phyloP scores from a whole-genome alignment of 2,113 vertebrate species.

The Rhipidura dahli region DNA sequence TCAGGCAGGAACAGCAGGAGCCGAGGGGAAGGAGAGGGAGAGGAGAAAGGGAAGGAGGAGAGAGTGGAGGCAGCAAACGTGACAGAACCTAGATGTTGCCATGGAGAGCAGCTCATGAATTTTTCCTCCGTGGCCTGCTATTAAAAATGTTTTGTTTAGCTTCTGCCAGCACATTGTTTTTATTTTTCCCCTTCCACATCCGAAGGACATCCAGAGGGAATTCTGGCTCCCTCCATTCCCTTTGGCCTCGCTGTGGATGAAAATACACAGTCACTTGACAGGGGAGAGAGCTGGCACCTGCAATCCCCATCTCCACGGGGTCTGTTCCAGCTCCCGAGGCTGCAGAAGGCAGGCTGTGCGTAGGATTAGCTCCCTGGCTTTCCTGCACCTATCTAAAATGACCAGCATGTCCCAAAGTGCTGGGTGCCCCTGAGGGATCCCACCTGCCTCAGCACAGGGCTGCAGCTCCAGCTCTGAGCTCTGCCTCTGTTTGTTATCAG shows the following conservation, averaged over 20 bases:
- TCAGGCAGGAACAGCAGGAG: background rate
- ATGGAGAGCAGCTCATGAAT: conserved; percentile 41
- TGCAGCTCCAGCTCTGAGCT: background rate
- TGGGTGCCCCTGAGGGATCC: background rate
- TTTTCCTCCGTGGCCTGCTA: background rate
- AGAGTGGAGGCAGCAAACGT: conserved; percentile 18
- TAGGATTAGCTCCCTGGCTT: background rate
- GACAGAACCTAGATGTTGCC: conserved; percentile 44
- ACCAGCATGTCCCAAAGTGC: background rate
- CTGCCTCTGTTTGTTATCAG: background rate
- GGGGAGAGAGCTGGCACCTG: background rate
- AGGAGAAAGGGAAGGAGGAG: background rate
- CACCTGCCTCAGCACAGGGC: background rate
- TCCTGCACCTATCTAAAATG: background rate
- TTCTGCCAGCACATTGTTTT: background rate
- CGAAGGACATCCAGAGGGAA: background rate
- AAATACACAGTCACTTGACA: background rate
- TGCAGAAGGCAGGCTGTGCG: background rate
- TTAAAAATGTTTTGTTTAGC: conserved; percentile 34
- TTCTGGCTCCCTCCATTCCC: background rate
- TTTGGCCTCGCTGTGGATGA: background rate
- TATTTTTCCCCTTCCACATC: background rate
- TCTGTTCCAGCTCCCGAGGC: background rate
- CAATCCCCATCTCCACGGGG: background rate
- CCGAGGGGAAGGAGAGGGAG: background rate